phyloP scores from a whole-genome alignment of 23 tunicate genomes.

The Ciona savignyi region DNA sequence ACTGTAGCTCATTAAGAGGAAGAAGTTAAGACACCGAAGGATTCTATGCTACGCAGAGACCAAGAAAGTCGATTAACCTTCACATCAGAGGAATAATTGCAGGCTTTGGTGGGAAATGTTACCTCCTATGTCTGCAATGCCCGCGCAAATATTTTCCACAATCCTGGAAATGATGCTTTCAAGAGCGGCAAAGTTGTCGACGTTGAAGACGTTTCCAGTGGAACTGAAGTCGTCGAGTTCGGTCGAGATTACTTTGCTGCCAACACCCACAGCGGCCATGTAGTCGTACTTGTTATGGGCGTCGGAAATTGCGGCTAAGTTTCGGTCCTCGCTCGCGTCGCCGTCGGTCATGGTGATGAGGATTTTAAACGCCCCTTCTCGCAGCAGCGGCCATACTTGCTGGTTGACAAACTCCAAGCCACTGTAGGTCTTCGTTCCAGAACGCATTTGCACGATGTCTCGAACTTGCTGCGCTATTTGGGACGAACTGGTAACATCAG shows the following conservation, averaged over 20 bases:
- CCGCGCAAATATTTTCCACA: conserved; percentile 52
- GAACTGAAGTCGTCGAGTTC: conserved; percentile 56
- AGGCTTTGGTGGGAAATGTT: background rate
- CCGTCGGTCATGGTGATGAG: conserved; percentile 94
- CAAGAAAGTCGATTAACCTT: background rate
- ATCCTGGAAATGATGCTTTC: conserved; percentile 40
- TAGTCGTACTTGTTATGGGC: conserved; percentile 50
- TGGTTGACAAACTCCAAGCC: conserved; percentile 58
- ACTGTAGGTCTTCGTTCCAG: conserved; percentile 83
- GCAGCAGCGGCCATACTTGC: conserved; percentile 36
- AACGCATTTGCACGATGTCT: conserved; percentile 55
- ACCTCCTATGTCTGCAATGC: conserved; percentile 17
- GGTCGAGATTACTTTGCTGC: conserved; percentile 35
- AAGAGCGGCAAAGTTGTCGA: conserved; percentile 52
- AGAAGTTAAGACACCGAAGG: background rate
- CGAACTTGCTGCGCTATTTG: conserved; percentile 29
- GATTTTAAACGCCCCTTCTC: conserved; percentile 50
- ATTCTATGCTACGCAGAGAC: background rate
- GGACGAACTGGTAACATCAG: conserved; percentile 11
- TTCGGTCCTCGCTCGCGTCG: conserved; percentile 69
- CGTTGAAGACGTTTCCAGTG: conserved; percentile 23
- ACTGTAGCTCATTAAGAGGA: background rate
- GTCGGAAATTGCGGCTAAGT: conserved; percentile 44
- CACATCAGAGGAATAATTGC: background rate
- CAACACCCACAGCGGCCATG: conserved; percentile 87